Conservation (phyloP, 2,888 invertebrate genomes). For the Adela reaumurella region DNA sequence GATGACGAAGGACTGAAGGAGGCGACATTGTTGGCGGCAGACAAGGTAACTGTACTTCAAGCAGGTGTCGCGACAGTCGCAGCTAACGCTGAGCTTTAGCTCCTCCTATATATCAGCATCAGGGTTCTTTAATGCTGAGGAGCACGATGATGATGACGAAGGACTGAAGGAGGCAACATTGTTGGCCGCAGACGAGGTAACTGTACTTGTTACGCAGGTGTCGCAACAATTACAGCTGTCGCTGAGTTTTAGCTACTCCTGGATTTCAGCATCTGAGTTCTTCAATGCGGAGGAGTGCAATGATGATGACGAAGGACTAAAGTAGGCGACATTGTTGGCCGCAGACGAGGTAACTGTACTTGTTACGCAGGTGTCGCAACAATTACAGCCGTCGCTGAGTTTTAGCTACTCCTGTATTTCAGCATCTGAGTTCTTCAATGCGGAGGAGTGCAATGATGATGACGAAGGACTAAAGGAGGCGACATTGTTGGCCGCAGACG, state of each 20-base stretch:
- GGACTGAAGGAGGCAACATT: conserved; percentile 23
- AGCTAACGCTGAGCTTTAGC: conserved; percentile 68
- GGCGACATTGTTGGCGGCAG: conserved; percentile 21
- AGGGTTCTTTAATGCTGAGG: conserved; percentile 83
- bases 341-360: conserved; percentile 35
- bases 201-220: conserved; percentile 23
- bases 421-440: conserved; percentile 78
- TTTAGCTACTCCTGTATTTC: conserved; percentile 75
- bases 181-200: conserved; percentile 33
- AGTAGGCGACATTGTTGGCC: conserved; percentile 23
- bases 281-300: conserved; percentile 74
- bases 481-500: conserved; percentile 17
- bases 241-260: conserved; percentile 72
- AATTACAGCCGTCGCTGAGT: conserved; percentile 63
- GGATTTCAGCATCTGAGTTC: conserved; percentile 73
- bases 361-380: too few species aligned
- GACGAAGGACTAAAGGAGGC: conserved; percentile 29
- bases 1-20: conserved; percentile 27
- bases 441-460: conserved; percentile 59
- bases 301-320: conserved; percentile 24
- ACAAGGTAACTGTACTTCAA: too few species aligned
- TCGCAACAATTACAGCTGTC: conserved; percentile 60
- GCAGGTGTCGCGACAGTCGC: conserved; percentile 52
- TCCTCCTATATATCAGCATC: conserved; percentile 73
- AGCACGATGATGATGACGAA: conserved; percentile 39